Evolutionary conservation across 2,888 invertebrate genomes (phyloP).

Genomic region (Amiota minor): DNA sequence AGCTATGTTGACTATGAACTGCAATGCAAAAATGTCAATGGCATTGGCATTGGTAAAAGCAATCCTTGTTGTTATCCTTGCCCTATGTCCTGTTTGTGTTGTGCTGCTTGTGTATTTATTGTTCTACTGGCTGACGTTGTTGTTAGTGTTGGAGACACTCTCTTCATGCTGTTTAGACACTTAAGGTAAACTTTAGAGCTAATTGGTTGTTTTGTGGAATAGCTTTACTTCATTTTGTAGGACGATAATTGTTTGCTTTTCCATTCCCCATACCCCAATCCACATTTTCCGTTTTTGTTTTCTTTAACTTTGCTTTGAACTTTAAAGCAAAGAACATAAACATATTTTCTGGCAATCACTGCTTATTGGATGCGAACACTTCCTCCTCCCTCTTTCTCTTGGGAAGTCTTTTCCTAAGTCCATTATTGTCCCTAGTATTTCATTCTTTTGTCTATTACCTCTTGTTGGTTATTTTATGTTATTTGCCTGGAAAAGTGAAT

Average conservation of each 20-base stretch:
- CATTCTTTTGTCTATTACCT: neutral
- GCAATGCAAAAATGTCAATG: neutral
- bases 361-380: neutral
- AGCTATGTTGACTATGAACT: constrained; percentile 4
- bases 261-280: neutral
- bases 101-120: constrained; percentile 27
- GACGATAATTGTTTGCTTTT: neutral
- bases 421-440: neutral
- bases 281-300: neutral
- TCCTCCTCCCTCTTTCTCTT: neutral
- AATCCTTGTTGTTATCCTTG: neutral
- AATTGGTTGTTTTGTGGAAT: constrained; percentile 73
- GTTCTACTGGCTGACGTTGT: neutral
- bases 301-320: constrained; percentile 1
- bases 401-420: neutral
- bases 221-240: constrained; percentile 70
- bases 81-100: constrained; percentile 1
- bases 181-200: constrained; percentile 72
- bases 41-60: neutral
- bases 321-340: neutral
- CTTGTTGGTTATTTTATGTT: neutral
- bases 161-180: constrained; percentile 66
- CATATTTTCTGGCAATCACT: neutral
- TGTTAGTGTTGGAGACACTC: constrained; percentile 14
- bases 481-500: neutral